Evolutionary conservation across 2,797 vertebrate species (phyloP), one percentile per base, ranked within the genome.

Genomic region (Clarias platycephalus): DNA sequence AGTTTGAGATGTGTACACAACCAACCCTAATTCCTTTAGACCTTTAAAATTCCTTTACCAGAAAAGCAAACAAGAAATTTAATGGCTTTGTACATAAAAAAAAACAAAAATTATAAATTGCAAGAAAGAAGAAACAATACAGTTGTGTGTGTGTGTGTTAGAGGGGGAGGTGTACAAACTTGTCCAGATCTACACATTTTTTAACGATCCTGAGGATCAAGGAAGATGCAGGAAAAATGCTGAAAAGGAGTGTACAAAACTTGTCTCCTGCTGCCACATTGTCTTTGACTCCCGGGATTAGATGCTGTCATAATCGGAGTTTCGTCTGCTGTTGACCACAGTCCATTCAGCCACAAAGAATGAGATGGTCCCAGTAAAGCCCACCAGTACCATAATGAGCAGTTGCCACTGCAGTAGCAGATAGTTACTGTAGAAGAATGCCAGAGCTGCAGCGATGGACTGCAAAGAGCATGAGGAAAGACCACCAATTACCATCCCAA

Each of bases 371-470:
- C 98, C 98, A 68, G 95, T 91, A 71, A 99, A 97, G 0, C 97
- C 97, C 34, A 93, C 72, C 2, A 96, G 0, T 64, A 97, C 96
- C 96, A 99, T 95, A 93, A 99, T 95, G 89, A 99, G 95, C 82
- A 99, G 96, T 88, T 99, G 98, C 98, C 98, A 99, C 86, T 97
- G 96, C 26, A 99, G 96, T 66, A 97, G 92, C 83, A 99, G 95
- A 91, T 97, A 98, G 95, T 99, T 99, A 86, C 98, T 99, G 95
- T 99, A 99, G 96, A 96, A 97, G 93, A 97, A 99, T 0, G 98
- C 97, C 74, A 98, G 62, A 0, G 98, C 98, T 5, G 98, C 97
- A 81, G 95, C 96, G 92, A 99, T 96, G 89, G 97, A 99, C 98
- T 99, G 90, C 49, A 80, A 49, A 84, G 57, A 77, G 24, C n/a